These are phyloP conservation scores for Rostratula benghalensis DNA, from an alignment of 2,113 vertebrate species.

Conservation along the genomic window DNA sequence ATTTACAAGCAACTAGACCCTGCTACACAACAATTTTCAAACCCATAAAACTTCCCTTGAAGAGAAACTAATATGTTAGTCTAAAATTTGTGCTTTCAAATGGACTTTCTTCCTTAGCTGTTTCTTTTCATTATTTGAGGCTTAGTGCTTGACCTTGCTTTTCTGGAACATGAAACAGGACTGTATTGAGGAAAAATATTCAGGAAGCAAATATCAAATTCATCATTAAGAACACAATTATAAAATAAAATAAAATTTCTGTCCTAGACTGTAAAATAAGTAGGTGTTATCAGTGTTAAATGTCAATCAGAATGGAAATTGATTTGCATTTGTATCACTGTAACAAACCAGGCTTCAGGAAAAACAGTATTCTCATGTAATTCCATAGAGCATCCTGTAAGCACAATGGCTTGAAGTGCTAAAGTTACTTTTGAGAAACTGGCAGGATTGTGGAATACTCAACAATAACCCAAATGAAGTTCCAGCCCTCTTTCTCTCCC, in stretches of 20 bases:
- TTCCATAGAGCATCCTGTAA: neutral
- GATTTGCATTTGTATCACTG: neutral
- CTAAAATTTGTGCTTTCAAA: slow-evolving; percentile 26
- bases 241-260: neutral
- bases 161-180: neutral
- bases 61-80: neutral
- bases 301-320: neutral
- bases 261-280: neutral
- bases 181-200: slow-evolving; percentile 4
- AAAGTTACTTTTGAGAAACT: neutral
- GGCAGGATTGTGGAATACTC: neutral
- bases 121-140: slow-evolving; percentile 15
- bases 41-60: neutral
- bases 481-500: neutral
- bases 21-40: slow-evolving; percentile 2
- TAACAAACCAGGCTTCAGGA: neutral
- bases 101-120: neutral
- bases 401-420: neutral
- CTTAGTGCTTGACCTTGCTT: neutral
- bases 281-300: neutral
- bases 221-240: neutral
- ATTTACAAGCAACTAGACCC: slow-evolving; percentile 39
- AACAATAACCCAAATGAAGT: neutral
- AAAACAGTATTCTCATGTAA: neutral
- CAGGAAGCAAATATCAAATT: neutral